These are phyloP conservation scores for Apis florea DNA, from an alignment of 1,140 invertebrate genomes.

Conservation along the genomic window DNA sequence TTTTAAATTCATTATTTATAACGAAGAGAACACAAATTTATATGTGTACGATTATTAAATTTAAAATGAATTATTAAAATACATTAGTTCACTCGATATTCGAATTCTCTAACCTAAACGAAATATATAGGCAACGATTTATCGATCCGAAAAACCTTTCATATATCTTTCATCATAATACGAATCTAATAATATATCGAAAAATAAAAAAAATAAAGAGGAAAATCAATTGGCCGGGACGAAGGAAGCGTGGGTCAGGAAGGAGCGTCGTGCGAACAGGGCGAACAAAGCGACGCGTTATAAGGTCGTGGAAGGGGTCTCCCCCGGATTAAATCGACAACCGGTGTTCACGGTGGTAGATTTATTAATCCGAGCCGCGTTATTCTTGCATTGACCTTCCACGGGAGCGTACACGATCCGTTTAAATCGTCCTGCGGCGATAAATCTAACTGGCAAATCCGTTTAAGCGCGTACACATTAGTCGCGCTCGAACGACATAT, in stretches of 20 bases:
- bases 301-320: slow-evolving; percentile 7
- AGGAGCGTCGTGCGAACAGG: background rate
- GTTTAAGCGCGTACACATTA: slow-evolving; percentile 49
- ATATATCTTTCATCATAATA: no score
- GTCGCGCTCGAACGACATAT: slow-evolving; percentile 44
- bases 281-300: slow-evolving; percentile 7
- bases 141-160: no score
- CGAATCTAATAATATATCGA: background rate
- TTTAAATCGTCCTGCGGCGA: slow-evolving; percentile 9
- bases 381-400: slow-evolving; percentile 39
- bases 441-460: slow-evolving; percentile 48
- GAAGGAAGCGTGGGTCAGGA: background rate
- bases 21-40: no score
- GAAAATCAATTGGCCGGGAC: background rate
- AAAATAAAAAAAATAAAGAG: background rate
- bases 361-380: slow-evolving; percentile 38
- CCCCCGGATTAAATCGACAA: slow-evolving; percentile 19
- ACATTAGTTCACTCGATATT: no score
- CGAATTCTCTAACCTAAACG: no score
- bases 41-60: no score
- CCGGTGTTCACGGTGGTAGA: background rate
- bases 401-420: background rate
- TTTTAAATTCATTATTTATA: no score
- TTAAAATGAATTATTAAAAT: no score
- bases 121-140: no score